These are phyloP conservation scores for Muscicapa striata DNA, from an alignment of 2,797 vertebrate genomes.

Conservation along the genomic window DNA sequence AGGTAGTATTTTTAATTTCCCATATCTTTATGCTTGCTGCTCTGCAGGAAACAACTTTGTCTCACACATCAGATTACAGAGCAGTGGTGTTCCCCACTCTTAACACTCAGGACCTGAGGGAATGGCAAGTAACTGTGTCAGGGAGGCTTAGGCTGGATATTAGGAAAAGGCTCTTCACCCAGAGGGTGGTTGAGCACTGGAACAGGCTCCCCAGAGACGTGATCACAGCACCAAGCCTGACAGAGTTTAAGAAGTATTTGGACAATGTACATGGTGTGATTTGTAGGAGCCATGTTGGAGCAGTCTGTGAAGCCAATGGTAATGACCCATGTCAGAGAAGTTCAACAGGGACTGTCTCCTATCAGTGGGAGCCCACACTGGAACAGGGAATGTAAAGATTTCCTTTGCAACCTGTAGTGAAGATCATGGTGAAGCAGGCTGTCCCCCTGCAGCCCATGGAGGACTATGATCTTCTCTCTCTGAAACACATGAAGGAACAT, in stretches of 20 bases:
- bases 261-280: not conserved
- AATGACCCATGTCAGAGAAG: not conserved
- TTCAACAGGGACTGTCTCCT: not conserved
- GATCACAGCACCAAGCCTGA: not conserved
- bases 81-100: not conserved
- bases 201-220: not conserved
- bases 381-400: too few relatives aligned
- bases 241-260: not conserved
- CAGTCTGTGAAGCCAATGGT: not conserved
- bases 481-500: too few relatives aligned
- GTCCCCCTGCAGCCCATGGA: too few relatives aligned
- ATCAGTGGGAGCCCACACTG: too few relatives aligned
- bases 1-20: not conserved
- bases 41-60: not conserved
- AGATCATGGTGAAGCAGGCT: too few relatives aligned
- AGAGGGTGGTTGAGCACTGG: fast-evolving
- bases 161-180: not conserved
- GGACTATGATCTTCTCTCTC: too few relatives aligned
- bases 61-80: not conserved
- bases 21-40: not conserved
- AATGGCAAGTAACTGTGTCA: not conserved
- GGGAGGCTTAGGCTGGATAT: not conserved
- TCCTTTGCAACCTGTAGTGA: too few relatives aligned
- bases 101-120: not conserved
- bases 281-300: not conserved